A percentile compares a stretch with the other conserved stretches of the same genome.
Evolutionary conservation across 1,140 invertebrate genomes (phyloP).

Genomic region (Leptinotarsa texana): DNA sequence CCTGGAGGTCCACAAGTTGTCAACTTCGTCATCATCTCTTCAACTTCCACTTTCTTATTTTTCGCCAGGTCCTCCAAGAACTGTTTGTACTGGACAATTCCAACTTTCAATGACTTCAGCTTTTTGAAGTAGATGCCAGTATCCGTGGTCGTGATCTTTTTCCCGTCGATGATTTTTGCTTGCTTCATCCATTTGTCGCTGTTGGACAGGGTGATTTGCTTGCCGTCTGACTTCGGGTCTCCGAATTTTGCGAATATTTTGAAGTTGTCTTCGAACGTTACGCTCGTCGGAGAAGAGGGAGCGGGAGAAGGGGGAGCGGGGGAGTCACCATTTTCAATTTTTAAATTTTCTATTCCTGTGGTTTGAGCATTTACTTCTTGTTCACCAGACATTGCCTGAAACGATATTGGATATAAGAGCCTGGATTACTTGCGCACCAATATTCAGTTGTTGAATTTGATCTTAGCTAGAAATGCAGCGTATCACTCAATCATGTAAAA

Average conservation of each 20-base stretch:
- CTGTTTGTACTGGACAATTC: constrained; percentile 61
- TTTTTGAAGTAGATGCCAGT: constrained; percentile 72
- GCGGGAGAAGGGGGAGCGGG: constrained; percentile 31
- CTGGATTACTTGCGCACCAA: not conserved
- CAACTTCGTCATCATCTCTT: constrained; percentile 64
- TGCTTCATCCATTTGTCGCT: constrained; percentile 81
- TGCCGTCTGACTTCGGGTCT: constrained; percentile 68
- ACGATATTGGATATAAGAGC: not conserved
- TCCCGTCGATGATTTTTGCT: constrained; percentile 69
- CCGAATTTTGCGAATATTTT: constrained; percentile 71
- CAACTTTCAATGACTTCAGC: constrained; percentile 63
- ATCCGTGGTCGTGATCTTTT: constrained; percentile 71
- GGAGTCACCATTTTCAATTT: constrained; percentile 45
- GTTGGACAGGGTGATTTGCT: constrained; percentile 68
- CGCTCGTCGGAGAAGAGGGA: constrained; percentile 16
- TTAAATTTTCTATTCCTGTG: constrained; percentile 44
- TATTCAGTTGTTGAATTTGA: not conserved
- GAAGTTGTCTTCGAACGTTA: constrained; percentile 53
- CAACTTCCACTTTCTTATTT: constrained; percentile 61
- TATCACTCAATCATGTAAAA: not conserved
- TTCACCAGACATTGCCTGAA: constrained; percentile 19
- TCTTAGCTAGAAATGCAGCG: not conserved
- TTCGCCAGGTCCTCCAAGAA: constrained; percentile 65
- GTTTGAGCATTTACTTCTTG: constrained; percentile 37
- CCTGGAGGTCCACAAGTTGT: constrained; percentile 60